Base-by-base conservation (phyloP, 2,113 vertebrate genomes). In the Lagopus leucura region DNA sequence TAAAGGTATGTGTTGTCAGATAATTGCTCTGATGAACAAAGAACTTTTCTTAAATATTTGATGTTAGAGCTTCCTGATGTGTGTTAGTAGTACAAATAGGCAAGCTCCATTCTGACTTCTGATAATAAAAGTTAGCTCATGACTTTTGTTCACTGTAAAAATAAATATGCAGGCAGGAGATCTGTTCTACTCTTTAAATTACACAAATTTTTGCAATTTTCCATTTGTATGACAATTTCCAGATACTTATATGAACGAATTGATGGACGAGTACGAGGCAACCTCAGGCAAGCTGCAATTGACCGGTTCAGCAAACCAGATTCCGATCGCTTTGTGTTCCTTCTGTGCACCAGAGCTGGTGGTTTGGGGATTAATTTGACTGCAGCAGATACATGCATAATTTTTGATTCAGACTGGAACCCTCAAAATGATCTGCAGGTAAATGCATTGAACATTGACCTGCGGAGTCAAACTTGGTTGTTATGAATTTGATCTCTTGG, bases 371-470 rank as follows among this genome's bases (percentile, higher is more conserved):
- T 99, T 96, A 99, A 99, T 95, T 96, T 99, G 85, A 99, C 99
- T 57, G 99, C 99, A 82, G 99, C 99, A 65, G 99, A 99, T 88
- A 99, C 99, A 3, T 99, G 99, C 93, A 99, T 99, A 91, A 99
- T 99, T 96, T 99, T 99, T 96, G 99, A 99, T 98, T 99, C 99
- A 48, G 99, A 99, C 97, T 99, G 99, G 99, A 99, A 99, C 97
- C 99, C 99, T 86, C 99, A 99, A 86, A 99, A 99, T 67, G 99
- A 99, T 95, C 98, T 99, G 94, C 99, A 99, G 99, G 99, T 99
- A 96, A 95, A 13, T 75, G 87, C 30, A 34, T 88, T 74, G 22
- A 50, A 22, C 34, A 77, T 24, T 7, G 24, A 8, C 11, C 2
- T 64, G 13, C 30, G 7, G 55, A 55, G 5, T 82, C 36, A 76